Conservation (phyloP, 1,140 invertebrate genomes). For the Camponotus pennsylvanicus region DNA sequence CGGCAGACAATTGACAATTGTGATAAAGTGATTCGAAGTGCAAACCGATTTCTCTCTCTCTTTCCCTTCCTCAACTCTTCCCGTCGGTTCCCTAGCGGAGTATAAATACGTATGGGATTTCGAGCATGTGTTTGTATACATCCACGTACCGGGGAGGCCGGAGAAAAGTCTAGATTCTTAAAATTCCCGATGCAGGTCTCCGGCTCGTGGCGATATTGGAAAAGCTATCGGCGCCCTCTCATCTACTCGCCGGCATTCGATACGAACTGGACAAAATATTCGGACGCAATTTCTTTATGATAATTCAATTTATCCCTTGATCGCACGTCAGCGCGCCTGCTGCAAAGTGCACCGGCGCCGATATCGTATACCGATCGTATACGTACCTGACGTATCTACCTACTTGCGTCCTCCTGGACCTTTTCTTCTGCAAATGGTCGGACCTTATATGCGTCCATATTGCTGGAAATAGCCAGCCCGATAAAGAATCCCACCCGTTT, state of each 20-base stretch:
- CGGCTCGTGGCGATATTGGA: constrained; percentile 70
- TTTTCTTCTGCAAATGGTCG: constrained; percentile 74
- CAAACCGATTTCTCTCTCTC: constrained; percentile 39
- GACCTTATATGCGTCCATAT: constrained; percentile 67
- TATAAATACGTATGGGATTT: constrained; percentile 58
- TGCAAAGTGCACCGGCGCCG: constrained; percentile 26
- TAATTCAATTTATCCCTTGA: constrained; percentile 77
- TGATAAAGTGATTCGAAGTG: constrained; percentile 60
- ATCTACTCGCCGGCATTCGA: constrained; percentile 76
- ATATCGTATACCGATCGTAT: constrained; percentile 1
- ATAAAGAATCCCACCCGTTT: constrained; percentile 62
- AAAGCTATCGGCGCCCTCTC: constrained; percentile 74
- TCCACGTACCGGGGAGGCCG: not conserved
- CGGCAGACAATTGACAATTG: constrained; percentile 43
- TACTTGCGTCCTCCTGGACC: constrained; percentile 22
- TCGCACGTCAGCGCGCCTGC: constrained; percentile 38
- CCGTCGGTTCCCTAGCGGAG: not conserved
- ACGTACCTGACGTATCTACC: constrained; percentile 65
- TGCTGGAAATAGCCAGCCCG: constrained; percentile 49
- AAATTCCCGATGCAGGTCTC: constrained; percentile 67
- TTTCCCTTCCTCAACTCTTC: constrained; percentile 36
- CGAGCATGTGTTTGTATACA: constrained; percentile 10
- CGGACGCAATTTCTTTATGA: constrained; percentile 79
- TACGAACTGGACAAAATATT: constrained; percentile 75
- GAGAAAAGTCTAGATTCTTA: constrained; percentile 69